phyloP scores from a whole-genome alignment of 2,113 vertebrate genomes.

The Prietella phreatophila region DNA sequence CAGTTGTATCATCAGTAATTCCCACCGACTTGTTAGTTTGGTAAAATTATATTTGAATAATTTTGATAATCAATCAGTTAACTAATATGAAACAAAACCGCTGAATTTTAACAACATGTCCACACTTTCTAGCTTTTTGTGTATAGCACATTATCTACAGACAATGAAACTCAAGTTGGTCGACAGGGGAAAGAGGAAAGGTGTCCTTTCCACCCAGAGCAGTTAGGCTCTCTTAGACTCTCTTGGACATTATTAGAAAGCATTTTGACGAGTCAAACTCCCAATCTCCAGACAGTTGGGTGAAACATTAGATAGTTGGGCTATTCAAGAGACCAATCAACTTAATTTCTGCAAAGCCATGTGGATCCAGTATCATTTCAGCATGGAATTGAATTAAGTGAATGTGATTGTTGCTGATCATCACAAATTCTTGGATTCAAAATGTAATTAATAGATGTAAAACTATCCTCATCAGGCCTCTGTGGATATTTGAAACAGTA shows the following conservation, averaged over 20 bases:
- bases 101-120: background rate
- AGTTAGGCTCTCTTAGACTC: background rate
- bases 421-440: background rate
- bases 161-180: background rate
- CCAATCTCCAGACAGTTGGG: background rate
- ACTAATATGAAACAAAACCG: background rate
- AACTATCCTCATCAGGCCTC: conserved; percentile 5
- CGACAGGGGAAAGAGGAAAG: background rate
- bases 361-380: background rate
- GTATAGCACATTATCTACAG: background rate
- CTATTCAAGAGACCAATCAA: background rate
- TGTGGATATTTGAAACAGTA: background rate
- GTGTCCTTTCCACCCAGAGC: background rate
- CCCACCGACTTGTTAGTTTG: background rate
- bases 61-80: background rate
- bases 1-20: background rate
- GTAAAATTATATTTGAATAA: background rate
- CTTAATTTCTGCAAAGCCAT: background rate
- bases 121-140: background rate
- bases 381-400: background rate
- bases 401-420: background rate
- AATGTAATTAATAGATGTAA: background rate
- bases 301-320: background rate
- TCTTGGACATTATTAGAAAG: background rate
- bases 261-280: background rate